Conservation (phyloP, 2,797 vertebrate species). For the Gadopsis marmoratus region DNA sequence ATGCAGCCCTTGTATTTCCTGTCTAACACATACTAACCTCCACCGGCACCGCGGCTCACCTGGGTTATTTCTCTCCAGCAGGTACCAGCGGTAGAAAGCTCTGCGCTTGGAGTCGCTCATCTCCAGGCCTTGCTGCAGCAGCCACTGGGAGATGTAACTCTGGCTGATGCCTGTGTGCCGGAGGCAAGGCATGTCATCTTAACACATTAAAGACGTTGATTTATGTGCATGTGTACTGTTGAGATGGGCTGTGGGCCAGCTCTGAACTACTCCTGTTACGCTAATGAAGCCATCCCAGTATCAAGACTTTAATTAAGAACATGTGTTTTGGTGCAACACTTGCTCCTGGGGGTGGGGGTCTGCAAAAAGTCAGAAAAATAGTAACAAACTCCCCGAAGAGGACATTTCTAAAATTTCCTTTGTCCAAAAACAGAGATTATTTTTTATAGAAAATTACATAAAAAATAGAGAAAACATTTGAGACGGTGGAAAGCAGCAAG, state of each 20-base stretch:
- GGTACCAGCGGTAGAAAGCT: constrained; percentile 90
- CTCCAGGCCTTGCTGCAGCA: constrained; percentile 89
- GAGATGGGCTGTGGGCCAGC: constrained; percentile 30
- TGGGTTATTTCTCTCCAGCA: constrained; percentile 89
- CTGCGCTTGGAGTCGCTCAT: constrained; percentile 90
- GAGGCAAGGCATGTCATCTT: constrained; percentile 34
- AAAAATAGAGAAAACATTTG: neutral
- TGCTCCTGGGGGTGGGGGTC: neutral
- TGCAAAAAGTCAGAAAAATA: neutral
- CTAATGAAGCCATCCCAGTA: constrained; percentile 43
- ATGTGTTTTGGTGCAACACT: constrained; percentile 21
- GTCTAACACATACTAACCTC: neutral
- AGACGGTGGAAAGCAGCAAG: neutral
- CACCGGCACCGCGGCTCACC: constrained; percentile 72
- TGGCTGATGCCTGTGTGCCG: constrained; percentile 86
- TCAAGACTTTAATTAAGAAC: constrained; percentile 41
- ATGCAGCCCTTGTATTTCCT: too few relatives aligned
- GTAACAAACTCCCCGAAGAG: neutral
- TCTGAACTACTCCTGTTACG: constrained; percentile 33
- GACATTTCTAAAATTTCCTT: neutral
- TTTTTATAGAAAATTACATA: neutral
- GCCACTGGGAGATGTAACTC: constrained; percentile 91
- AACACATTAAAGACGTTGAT: constrained; percentile 45
- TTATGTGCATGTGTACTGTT: constrained; percentile 19
- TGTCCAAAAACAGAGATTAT: neutral